Conservation (phyloP, 2,797 vertebrate genomes). For the Fringilla coelebs region DNA sequence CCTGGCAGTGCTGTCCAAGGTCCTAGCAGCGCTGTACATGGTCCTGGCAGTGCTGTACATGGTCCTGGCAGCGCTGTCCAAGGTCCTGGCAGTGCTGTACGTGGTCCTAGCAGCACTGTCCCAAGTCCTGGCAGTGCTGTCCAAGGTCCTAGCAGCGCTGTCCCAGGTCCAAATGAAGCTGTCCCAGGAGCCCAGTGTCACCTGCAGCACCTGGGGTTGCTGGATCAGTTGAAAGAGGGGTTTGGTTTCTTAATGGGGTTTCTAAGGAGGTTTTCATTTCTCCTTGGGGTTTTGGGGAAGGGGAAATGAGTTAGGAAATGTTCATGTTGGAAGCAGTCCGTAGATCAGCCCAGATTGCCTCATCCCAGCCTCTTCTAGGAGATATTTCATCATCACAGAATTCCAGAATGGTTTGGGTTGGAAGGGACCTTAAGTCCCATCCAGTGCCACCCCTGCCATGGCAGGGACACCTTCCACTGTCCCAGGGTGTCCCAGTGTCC, state of each 20-base stretch:
- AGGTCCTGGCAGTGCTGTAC: too few species aligned
- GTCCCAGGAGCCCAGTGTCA: background rate
- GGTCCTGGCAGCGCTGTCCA: too few species aligned
- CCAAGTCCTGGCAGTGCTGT: rapidly evolving
- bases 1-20: too few species aligned
- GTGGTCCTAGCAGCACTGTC: rapidly evolving
- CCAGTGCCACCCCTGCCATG: rapidly evolving
- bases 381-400: background rate
- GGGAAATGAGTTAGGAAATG: background rate
- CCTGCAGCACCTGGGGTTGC: rapidly evolving
- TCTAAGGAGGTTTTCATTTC: background rate
- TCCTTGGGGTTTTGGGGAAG: background rate
- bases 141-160: rapidly evolving
- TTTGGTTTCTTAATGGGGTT: background rate
- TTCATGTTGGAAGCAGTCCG: rapidly evolving
- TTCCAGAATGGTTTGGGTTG: background rate
- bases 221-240: too few species aligned
- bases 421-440: rapidly evolving
- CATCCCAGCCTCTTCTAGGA: background rate
- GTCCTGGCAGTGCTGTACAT: too few species aligned
- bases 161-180: rapidly evolving
- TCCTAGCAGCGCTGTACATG: rapidly evolving
- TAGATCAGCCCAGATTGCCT: too few species aligned
- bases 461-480: background rate
- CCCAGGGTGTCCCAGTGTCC: background rate